Conservation (phyloP, 2,797 vertebrate species). For the Sebastes nivosus region DNA sequence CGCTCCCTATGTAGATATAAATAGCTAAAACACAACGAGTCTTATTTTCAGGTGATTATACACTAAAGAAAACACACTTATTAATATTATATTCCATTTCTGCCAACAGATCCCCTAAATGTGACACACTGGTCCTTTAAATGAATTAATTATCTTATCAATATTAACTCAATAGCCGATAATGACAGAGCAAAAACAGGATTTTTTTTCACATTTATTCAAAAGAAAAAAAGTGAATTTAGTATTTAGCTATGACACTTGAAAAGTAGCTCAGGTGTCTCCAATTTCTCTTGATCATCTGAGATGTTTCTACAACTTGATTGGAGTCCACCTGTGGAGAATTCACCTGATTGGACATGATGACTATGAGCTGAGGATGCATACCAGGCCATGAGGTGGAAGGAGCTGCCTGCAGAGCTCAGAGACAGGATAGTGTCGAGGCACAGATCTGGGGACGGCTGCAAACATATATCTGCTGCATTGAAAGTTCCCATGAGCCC, state of each 20-base stretch:
- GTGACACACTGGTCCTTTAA: too few species aligned
- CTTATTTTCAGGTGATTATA: too few species aligned
- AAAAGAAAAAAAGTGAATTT: background rate
- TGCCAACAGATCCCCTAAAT: too few species aligned
- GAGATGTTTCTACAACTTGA: background rate
- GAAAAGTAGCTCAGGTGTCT: background rate
- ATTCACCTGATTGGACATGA: background rate
- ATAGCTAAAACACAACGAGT: too few species aligned
- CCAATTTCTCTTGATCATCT: background rate
- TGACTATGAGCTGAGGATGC: background rate
- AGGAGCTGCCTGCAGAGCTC: background rate
- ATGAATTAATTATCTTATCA: background rate
- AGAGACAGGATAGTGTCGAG: background rate
- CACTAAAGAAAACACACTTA: too few species aligned
- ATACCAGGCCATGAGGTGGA: background rate
- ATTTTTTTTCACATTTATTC: background rate
- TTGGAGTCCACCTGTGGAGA: background rate
- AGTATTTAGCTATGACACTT: background rate
- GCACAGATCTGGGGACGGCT: background rate
- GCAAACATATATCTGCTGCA: background rate
- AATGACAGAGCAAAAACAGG: background rate
- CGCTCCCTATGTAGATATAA: too few species aligned
- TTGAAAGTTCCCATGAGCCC: background rate
- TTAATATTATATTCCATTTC: too few species aligned
- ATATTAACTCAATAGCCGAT: background rate